Percentiles rank a stretch among this genome's conserved stretches.
These are phyloP conservation scores for Onthophagus sagittarius DNA, from an alignment of 2,888 invertebrate species.

Conservation along the genomic window DNA sequence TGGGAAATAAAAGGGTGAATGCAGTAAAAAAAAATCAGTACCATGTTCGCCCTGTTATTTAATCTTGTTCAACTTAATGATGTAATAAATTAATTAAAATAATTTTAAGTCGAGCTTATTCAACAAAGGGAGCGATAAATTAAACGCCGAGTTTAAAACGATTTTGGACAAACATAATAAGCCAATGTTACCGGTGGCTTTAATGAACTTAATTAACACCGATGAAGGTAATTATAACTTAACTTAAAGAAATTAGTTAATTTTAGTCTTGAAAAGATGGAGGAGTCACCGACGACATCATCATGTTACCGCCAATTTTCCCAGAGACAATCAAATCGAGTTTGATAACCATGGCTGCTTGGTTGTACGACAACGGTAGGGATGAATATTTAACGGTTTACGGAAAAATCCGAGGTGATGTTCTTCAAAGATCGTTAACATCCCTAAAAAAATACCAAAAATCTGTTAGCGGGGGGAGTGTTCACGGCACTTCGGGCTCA, in stretches of 20 bases:
- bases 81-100: neutral
- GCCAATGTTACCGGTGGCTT: constrained; percentile 79
- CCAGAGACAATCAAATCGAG: constrained; percentile 67
- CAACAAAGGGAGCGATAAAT: constrained; percentile 76
- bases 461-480: constrained; percentile 72
- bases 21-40: too few species aligned
- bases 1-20: too few species aligned
- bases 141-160: constrained; percentile 86
- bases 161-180: constrained; percentile 81
- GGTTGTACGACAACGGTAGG: constrained; percentile 76
- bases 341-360: constrained; percentile 74
- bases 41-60: too few species aligned
- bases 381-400: constrained; percentile 74
- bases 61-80: too few species aligned
- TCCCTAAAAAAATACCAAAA: constrained; percentile 77
- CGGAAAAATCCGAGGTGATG: constrained; percentile 69
- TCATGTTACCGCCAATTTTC: constrained; percentile 61
- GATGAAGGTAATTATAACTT: constrained; percentile 66
- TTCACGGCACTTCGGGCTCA: constrained; percentile 56
- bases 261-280: neutral
- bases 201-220: constrained; percentile 80
- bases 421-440: constrained; percentile 70
- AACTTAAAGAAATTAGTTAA: neutral
- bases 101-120: constrained; percentile 64
- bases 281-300: constrained; percentile 53